Evolutionary conservation across 1,140 invertebrate species (phyloP).

Genomic region (Panagrolaimus sp.): DNA sequence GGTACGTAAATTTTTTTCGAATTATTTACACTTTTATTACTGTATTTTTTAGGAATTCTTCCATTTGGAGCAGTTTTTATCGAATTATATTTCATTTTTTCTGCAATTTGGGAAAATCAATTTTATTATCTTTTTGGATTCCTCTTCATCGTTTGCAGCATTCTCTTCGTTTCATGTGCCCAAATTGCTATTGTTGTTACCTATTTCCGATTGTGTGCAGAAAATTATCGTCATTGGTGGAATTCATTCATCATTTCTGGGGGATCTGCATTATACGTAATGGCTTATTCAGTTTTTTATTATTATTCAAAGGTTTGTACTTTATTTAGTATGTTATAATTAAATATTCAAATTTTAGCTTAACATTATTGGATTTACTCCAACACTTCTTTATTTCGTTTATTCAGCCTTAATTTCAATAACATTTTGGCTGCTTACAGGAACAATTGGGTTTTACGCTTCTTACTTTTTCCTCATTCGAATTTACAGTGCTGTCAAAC

Average conservation of each 20-base stretch:
- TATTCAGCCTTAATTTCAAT: slow-evolving; percentile 90
- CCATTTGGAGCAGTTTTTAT: slow-evolving; percentile 98
- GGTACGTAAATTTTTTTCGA: no score
- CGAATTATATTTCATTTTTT: slow-evolving; percentile 76
- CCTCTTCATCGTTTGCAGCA: slow-evolving; percentile 91
- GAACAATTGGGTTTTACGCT: slow-evolving; percentile 93
- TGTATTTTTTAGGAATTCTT: slow-evolving; percentile 73
- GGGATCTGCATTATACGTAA: slow-evolving; percentile 86
- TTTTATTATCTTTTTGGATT: slow-evolving; percentile 97
- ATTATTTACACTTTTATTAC: no score
- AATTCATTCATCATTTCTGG: slow-evolving; percentile 89
- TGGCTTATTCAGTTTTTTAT: slow-evolving; percentile 91
- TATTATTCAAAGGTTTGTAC: slow-evolving; percentile 71
- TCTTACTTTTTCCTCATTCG: slow-evolving; percentile 90
- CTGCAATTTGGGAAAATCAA: slow-evolving; percentile 87
- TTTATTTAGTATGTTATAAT: neutral
- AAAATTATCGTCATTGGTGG: slow-evolving; percentile 99
- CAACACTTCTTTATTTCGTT: slow-evolving; percentile 85
- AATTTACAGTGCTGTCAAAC: slow-evolving; percentile 94
- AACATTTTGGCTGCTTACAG: slow-evolving; percentile 92
- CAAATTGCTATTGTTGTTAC: slow-evolving; percentile 97
- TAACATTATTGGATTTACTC: slow-evolving; percentile 92
- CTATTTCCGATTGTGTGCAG: slow-evolving; percentile 93
- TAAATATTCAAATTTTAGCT: slow-evolving; percentile 63
- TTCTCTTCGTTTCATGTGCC: slow-evolving; percentile 89